Evolutionary conservation across 1,140 invertebrate species (phyloP).

Genomic region (Polyergus mexicanus): DNA sequence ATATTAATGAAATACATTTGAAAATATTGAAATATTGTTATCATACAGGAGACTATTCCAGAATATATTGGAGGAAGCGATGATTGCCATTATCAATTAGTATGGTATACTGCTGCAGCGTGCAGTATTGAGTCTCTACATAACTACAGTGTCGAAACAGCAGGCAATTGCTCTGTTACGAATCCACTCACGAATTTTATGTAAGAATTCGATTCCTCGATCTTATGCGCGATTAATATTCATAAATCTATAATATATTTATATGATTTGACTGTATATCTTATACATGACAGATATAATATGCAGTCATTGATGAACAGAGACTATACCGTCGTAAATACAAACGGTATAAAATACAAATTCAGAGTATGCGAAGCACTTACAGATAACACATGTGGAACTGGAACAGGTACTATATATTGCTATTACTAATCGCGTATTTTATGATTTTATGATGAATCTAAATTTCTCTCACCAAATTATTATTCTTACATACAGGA

Average conservation of each 20-base stretch:
- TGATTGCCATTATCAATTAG: slow-evolving; percentile 79
- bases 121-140: slow-evolving; percentile 77
- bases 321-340: slow-evolving; percentile 47
- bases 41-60: slow-evolving; percentile 74
- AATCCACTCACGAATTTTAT: slow-evolving; percentile 79
- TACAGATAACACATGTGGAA: slow-evolving; percentile 64
- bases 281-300: slow-evolving; percentile 73
- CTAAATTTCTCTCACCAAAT: neutral
- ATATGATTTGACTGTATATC: slow-evolving; percentile 43
- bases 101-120: slow-evolving; percentile 78
- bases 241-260: slow-evolving; percentile 9
- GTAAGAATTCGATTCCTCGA: slow-evolving; percentile 68
- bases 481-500: slow-evolving; percentile 71
- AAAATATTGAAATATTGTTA: neutral
- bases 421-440: neutral
- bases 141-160: slow-evolving; percentile 74
- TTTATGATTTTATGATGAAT: neutral
- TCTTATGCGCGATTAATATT: neutral
- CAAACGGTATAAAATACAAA: slow-evolving; percentile 69
- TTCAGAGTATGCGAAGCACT: slow-evolving; percentile 78
- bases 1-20: neutral
- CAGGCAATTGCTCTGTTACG: slow-evolving; percentile 74
- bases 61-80: slow-evolving; percentile 75
- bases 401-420: slow-evolving; percentile 70
- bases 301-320: slow-evolving; percentile 71